Base-by-base conservation (phyloP, 2,797 vertebrate species). In the Pipistrellus pygmaeus region DNA sequence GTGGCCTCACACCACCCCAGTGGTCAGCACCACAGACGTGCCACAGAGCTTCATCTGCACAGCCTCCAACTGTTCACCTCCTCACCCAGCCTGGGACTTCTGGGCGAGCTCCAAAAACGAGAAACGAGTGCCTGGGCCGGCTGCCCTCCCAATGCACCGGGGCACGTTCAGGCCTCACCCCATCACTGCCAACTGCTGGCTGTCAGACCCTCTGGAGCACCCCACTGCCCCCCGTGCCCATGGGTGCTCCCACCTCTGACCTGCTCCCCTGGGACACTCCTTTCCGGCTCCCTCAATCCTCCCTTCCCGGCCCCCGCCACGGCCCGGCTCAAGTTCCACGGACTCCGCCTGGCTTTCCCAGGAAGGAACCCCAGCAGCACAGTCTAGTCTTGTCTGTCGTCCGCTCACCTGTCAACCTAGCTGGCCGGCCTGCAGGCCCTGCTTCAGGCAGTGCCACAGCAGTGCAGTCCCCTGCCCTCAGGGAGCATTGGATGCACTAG, bases 1-100 rank as follows among this genome's bases (percentile, higher is more conserved):
- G n/a, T 30, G 48, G 62, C 68, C 76, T 81, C 55, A 62, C 8
- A 8, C 27, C 11, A 30, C 38, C 38, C 38, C n/a, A 6, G 35
- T 20, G 44, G 55, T 77, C 30, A 46, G 84, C 48, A 72, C 7
- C 2, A 6, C 0, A 60, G 60, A 68, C 32, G 60, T 25, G 35
- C 57, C 87, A 77, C 27, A 48, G 78, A 48, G 78, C 53, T 82
- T 77, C n/a, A 53, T 35, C 23, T 4, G 57, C 14, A 57, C 32
- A 66, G 88, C 53, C 85, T 32, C 44, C 27, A 81, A 46, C 5
- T 35, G 44, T 57, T 87, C 84, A 46, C 80, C 69, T 66, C 57
- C 88, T 51, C 66, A 71, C 46, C 51, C 76, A 75, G 95, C 62
- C 10, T 30, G 64, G 51, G 60, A 60, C 38, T 44, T 95, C 80